These are phyloP conservation scores for Drosophila littoralis DNA, from an alignment of 1,140 invertebrate species.

Conservation along the genomic window DNA sequence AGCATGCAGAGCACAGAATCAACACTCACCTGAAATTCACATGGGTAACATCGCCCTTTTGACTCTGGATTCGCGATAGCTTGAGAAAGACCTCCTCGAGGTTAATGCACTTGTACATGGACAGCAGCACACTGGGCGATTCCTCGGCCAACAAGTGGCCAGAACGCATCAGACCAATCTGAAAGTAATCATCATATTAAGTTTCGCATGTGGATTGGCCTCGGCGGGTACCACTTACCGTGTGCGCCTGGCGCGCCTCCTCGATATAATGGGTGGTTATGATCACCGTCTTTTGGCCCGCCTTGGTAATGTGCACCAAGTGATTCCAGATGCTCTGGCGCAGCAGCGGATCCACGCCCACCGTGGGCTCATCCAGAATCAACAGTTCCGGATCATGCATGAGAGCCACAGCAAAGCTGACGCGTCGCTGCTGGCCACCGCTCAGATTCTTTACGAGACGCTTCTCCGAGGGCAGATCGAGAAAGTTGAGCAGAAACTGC, in stretches of 20 bases:
- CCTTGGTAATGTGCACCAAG: constrained; percentile 92
- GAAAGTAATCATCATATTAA: constrained; percentile 43
- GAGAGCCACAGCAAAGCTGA: constrained; percentile 96
- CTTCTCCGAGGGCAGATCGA: constrained; percentile 93
- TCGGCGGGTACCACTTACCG: constrained; percentile 86
- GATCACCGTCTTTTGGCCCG: constrained; percentile 94
- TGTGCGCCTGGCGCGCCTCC: constrained; percentile 94
- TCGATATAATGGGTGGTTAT: constrained; percentile 98
- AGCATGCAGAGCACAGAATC: constrained; percentile 32
- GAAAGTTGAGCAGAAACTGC: constrained; percentile 94
- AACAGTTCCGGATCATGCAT: constrained; percentile 96
- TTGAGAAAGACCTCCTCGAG: constrained; percentile 98
- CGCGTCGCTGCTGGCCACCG: constrained; percentile 96
- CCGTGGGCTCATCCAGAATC: constrained; percentile 97
- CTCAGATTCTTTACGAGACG: constrained; percentile 95
- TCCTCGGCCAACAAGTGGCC: constrained; percentile 96
- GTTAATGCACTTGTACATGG: constrained; percentile 92
- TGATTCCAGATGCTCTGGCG: constrained; percentile 97
- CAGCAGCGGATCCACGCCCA: constrained; percentile 95
- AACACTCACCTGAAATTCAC: constrained; percentile 82
- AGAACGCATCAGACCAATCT: constrained; percentile 97
- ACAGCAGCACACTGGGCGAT: constrained; percentile 92
- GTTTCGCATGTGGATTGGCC: neutral
- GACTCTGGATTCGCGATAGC: constrained; percentile 88
- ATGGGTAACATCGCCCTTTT: constrained; percentile 79